Base-by-base conservation (phyloP, 2,113 vertebrate species). In the Natator depressus region DNA sequence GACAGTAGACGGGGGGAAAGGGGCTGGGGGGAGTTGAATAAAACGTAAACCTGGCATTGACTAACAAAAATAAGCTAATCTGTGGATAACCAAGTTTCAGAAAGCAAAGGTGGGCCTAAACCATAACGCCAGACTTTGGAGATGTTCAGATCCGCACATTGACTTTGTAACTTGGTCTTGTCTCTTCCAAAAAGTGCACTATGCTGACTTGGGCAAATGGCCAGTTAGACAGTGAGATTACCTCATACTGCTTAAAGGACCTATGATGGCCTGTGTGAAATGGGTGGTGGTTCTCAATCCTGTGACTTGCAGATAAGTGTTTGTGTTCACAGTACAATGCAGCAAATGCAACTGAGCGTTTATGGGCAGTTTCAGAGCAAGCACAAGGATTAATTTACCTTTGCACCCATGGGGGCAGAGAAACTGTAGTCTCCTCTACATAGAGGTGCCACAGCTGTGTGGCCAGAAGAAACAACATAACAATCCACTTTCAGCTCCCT, bases 391-490 rank as follows among this genome's bases (percentile, higher is more conserved):
- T 20, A 75, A 42, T 11, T 42, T 42, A 75, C 72, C 38, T 75
- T n/a, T 42, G 20, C n/a, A 75, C 38, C 38, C 10, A 12, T 75
- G 72, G 38, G 72, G 5, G 62, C 20, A 7, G 72, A 10, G 62
- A 14, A 6, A 65, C 31, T 65, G 31, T 65, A 35, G 16, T n/a
- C 14, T 59, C 62, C 31, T 65, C 62, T 65, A 65, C 62, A 65
- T 7, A 65, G 16, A 65, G 62, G 3, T 35, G 31, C 31, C 62
- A n/a, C 62, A 35, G 31, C 27, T 65, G 6, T 22, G 35, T 42
- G 94, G 81, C 84, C 81, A 91, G 94, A 95, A 91, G 75, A 80
- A 94, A 95, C 62, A 75, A 35, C 84, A 95, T 92, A 95, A 92
- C 50, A 90, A 76, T 93, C 20, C 10, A 95, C 82, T 96, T 92